Evolutionary conservation across 2,888 invertebrate genomes (phyloP).

Genomic region (Gastrophysa polygoni): DNA sequence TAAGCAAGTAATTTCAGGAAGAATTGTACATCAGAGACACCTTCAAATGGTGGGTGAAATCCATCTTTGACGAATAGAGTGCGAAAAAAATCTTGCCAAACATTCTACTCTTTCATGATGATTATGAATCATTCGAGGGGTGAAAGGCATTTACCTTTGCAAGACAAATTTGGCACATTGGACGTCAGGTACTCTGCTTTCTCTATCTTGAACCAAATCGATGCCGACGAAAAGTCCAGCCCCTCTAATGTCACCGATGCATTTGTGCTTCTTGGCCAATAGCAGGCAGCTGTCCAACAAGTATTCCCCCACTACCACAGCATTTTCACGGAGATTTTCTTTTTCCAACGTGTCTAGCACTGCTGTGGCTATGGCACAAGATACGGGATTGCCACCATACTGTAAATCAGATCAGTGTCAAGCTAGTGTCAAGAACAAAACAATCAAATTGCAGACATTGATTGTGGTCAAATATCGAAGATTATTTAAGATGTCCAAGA

Average conservation of each 20-base stretch:
- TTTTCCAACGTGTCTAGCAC: conserved; percentile 92
- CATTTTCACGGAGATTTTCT: conserved; percentile 84
- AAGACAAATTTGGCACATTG: conserved; percentile 80
- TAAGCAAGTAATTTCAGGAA: too few species aligned
- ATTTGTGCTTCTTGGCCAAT: conserved; percentile 73
- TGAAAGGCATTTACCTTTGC: too few species aligned
- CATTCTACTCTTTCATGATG: too few species aligned
- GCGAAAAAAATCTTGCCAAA: too few species aligned
- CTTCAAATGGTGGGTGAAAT: too few species aligned
- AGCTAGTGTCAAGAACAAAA: too few species aligned
- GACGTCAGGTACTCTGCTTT: conserved; percentile 80
- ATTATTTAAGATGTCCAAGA: too few species aligned
- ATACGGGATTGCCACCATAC: conserved; percentile 99
- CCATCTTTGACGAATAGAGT: too few species aligned
- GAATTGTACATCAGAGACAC: too few species aligned
- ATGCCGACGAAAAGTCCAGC: conserved; percentile 94
- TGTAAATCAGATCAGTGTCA: conserved; percentile 51
- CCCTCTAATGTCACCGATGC: conserved; percentile 91
- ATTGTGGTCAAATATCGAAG: too few species aligned
- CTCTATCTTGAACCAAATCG: conserved; percentile 83
- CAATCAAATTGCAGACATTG: too few species aligned
- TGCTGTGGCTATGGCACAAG: conserved; percentile 94
- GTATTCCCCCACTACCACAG: conserved; percentile 80
- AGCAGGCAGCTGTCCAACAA: conserved; percentile 70
- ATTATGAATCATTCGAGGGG: too few species aligned